Conservation (phyloP, 2,797 vertebrate genomes). For the Sphenodon punctatus region DNA sequence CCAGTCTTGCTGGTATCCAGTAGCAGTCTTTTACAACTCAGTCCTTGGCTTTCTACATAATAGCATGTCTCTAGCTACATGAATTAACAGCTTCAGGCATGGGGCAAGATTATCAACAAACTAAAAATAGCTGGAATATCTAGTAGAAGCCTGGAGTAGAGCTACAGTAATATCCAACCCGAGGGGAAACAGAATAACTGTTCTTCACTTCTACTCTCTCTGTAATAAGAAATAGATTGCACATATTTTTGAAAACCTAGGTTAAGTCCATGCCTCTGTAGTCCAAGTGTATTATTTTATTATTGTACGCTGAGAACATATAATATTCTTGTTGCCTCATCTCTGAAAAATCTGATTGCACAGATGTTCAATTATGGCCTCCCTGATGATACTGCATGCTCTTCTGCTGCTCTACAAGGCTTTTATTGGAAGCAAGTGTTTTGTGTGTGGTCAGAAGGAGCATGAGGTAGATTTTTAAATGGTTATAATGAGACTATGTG, state of each 20-base stretch:
- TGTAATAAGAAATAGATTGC: neutral
- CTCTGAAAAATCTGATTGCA: neutral
- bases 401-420: neutral
- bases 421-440: neutral
- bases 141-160: neutral
- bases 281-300: neutral
- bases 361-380: neutral
- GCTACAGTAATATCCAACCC: neutral
- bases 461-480: neutral
- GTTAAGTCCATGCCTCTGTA: neutral
- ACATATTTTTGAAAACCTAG: neutral
- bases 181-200: neutral
- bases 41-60: neutral
- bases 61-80: neutral
- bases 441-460: neutral
- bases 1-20: neutral
- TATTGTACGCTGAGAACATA: neutral
- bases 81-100: neutral
- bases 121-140: neutral
- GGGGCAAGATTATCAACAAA: slow-evolving; percentile 1
- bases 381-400: neutral
- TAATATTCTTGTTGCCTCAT: neutral
- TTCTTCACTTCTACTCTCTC: neutral
- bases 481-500: too few relatives aligned
- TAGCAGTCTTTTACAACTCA: neutral